A percentile compares a stretch with the other conserved stretches of the same genome.
Evolutionary conservation across 2,113 vertebrate genomes (phyloP).

Genomic region (Gnathochromis pfefferi): DNA sequence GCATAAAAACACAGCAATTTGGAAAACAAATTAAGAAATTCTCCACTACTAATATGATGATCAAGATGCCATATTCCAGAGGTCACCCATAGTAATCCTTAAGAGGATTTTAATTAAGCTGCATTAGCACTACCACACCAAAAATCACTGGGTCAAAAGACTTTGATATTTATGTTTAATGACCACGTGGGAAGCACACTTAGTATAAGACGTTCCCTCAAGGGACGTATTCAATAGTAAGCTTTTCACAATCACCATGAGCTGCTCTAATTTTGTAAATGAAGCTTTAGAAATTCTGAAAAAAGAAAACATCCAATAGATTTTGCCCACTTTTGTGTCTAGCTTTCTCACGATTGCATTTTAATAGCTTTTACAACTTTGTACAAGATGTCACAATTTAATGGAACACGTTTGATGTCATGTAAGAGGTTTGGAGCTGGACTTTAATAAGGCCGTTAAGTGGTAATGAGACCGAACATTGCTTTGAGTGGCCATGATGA

Average conservation of each 20-base stretch:
- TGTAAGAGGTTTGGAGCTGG: slow-evolving; percentile 54
- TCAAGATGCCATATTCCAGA: slow-evolving; percentile 27
- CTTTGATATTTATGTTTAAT: slow-evolving; percentile 63
- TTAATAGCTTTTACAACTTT: slow-evolving; percentile 60
- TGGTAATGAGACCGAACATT: slow-evolving; percentile 65
- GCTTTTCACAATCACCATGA: slow-evolving; percentile 49
- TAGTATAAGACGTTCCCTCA: slow-evolving; percentile 46
- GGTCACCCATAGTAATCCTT: slow-evolving; percentile 51
- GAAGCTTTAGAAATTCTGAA: slow-evolving; percentile 33
- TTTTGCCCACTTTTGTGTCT: slow-evolving; percentile 18
- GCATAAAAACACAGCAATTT: neutral
- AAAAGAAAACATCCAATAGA: slow-evolving; percentile 12
- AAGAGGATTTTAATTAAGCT: slow-evolving; percentile 68
- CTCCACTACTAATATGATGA: neutral
- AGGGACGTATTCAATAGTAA: slow-evolving; percentile 56
- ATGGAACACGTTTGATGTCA: slow-evolving; percentile 66
- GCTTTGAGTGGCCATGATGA: slow-evolving; percentile 45
- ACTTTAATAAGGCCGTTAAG: slow-evolving; percentile 66
- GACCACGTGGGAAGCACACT: slow-evolving; percentile 52
- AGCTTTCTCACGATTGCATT: slow-evolving; percentile 40
- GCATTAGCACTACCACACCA: slow-evolving; percentile 47
- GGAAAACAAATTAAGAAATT: neutral
- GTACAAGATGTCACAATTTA: slow-evolving; percentile 64
- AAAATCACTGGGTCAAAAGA: slow-evolving; percentile 60
- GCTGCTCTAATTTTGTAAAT: slow-evolving; percentile 56